Base-by-base conservation (phyloP, 1,140 invertebrate genomes). In the Tribolium madens region DNA sequence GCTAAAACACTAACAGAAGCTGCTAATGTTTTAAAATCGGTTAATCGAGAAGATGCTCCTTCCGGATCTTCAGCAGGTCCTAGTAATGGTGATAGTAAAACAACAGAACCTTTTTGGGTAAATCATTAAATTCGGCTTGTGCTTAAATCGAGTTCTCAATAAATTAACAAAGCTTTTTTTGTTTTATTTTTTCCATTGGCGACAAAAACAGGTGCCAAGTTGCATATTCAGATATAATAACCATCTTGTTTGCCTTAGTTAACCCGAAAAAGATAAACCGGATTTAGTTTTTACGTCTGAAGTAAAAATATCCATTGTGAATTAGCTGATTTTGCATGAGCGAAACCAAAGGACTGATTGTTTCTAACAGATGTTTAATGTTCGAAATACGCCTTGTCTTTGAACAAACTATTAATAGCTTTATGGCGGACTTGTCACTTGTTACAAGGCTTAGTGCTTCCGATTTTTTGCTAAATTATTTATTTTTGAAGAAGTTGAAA, bases 81-180 rank as follows among this genome's bases (percentile, higher is more conserved):
- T 21, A 78, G 78, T 73, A 75, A 46, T 70, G 33, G 36, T 12
- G 77, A 57, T 18, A 68, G 70, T 26, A 80, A 80, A 75, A 48
- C 77, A 12, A 77, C 76, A 79, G 82, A 82, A 69, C 82, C 82
- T 18, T 83, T 83, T 77, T 83, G 82, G 82, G 82, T 83, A 83
- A 83, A 82, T 75, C 33, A 31, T 21, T 80, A 60, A 78, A 52
- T 33, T 64, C 21, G 13, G 21, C 57, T 31, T 33, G 57, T 18
- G 52, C 17, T 57, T 64, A 64, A 64, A 12, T 33, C 13, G n/a
- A 57, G 52, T 57, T 57, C 17, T 57, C 4, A 57, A 57, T 57
- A 57, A 26, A 57, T 57, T 57, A 57, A 57, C 52, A 57, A 57
- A n/a, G 0, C 2, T 57, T 57, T 42, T 57, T 57, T 57, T 57